phyloP scores from a whole-genome alignment of 1,140 invertebrate species.

The Trachymyrmex cornetzi region DNA sequence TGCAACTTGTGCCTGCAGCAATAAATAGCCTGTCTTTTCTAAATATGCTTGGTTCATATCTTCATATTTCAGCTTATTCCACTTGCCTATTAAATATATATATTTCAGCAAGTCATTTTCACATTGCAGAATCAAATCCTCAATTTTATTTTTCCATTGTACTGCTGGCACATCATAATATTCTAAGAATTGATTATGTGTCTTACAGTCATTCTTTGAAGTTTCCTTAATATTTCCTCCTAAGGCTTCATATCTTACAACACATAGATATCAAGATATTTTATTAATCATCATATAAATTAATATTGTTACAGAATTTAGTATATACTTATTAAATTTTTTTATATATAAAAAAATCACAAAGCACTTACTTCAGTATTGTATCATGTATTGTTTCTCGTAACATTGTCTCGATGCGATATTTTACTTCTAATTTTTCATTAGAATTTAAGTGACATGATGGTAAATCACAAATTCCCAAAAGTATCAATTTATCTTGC shows the following conservation, averaged over 20 bases:
- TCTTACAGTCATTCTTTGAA: slow-evolving; percentile 66
- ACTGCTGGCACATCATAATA: slow-evolving; percentile 66
- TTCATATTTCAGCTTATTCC: slow-evolving; percentile 77
- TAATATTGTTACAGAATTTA: slow-evolving; percentile 18
- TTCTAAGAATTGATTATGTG: slow-evolving; percentile 66
- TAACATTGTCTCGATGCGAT: slow-evolving; percentile 72
- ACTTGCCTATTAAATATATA: slow-evolving; percentile 71
- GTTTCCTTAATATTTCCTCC: slow-evolving; percentile 76
- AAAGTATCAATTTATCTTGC: slow-evolving; percentile 70
- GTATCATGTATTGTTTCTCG: slow-evolving; percentile 73
- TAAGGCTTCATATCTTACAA: slow-evolving; percentile 76
- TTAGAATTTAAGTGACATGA: slow-evolving; percentile 70
- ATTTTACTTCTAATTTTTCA: slow-evolving; percentile 76
- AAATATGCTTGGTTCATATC: slow-evolving; percentile 71
- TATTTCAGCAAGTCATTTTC: slow-evolving; percentile 71
- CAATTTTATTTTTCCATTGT: slow-evolving; percentile 80
- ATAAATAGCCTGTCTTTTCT: slow-evolving; percentile 73
- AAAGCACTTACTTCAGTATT: slow-evolving; percentile 70
- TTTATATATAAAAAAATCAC: not conserved
- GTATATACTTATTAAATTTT: not conserved
- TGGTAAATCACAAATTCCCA: slow-evolving; percentile 79
- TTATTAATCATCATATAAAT: slow-evolving; percentile 22
- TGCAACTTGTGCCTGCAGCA: slow-evolving; percentile 76
- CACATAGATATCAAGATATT: slow-evolving; percentile 19
- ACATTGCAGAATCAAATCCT: slow-evolving; percentile 77